Evolutionary conservation across 2,888 invertebrate genomes (phyloP).

Genomic region (Polydrusus cervinus): DNA sequence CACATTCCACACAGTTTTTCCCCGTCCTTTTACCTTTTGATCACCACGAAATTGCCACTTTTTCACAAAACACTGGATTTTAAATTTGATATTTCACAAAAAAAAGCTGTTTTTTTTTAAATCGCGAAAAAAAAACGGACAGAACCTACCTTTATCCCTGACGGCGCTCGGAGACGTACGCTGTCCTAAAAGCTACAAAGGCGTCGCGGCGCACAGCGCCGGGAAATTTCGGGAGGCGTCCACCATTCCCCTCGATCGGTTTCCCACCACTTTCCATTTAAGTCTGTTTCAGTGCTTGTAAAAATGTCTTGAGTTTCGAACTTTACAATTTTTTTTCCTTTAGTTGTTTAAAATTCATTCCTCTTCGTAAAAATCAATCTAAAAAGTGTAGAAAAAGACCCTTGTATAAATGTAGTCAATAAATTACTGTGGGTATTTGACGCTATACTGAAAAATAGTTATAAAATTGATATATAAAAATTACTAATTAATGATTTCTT

Average conservation of each 20-base stretch:
- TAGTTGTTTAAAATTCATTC: too few relatives aligned
- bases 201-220: constrained; percentile 67
- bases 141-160: constrained; percentile 68
- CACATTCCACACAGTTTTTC: constrained; percentile 34
- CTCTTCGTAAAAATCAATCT: too few relatives aligned
- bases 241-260: constrained; percentile 37
- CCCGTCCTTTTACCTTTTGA: constrained; percentile 25
- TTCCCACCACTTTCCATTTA: constrained; percentile 40
- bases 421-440: too few relatives aligned
- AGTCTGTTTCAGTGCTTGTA: constrained; percentile 49
- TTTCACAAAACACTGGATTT: constrained; percentile 20
- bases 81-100: constrained; percentile 14
- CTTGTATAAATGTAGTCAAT: too few relatives aligned
- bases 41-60: constrained; percentile 24
- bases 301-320: constrained; percentile 21
- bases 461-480: background rate
- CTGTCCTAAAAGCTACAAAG: constrained; percentile 70
- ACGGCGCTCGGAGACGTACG: constrained; percentile 70
- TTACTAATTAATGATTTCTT: background rate
- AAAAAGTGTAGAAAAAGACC: too few relatives aligned
- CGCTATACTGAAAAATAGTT: too few relatives aligned
- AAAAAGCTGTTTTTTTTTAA: constrained; percentile 24
- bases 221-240: constrained; percentile 48
- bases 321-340: too few relatives aligned
- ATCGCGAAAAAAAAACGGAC: constrained; percentile 38